A percentile compares a stretch with the other conserved stretches of the same genome.
phyloP scores from a whole-genome alignment of 2,797 vertebrate genomes.

The Melopsittacus undulatus region DNA sequence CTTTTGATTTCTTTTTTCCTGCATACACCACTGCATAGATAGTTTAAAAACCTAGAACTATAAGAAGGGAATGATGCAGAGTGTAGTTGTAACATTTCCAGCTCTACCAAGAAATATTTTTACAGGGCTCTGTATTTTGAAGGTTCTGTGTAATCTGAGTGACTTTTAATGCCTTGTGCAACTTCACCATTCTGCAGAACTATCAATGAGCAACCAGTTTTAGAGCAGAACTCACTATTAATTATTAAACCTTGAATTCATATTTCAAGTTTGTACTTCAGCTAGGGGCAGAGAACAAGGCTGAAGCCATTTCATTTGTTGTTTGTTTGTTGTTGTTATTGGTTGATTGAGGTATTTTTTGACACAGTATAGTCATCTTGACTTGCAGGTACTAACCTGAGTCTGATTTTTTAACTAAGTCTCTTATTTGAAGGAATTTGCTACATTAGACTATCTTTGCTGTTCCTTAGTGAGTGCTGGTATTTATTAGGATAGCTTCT shows the following conservation, averaged over 20 bases:
- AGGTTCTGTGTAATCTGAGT: neutral
- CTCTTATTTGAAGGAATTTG: neutral
- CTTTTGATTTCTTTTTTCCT: neutral
- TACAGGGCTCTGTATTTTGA: neutral
- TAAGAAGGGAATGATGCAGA: neutral
- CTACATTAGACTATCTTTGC: neutral
- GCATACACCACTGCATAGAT: neutral
- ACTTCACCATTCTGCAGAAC: neutral
- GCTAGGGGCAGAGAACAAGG: neutral
- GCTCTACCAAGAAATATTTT: neutral
- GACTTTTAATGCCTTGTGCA: neutral
- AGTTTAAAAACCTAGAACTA: neutral
- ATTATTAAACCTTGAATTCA: neutral
- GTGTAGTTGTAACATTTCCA: neutral
- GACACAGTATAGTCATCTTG: neutral
- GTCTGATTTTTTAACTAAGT: neutral
- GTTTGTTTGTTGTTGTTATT: neutral
- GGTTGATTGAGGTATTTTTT: fast-evolving
- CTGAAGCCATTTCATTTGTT: fast-evolving
- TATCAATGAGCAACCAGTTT: neutral
- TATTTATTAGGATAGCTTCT: neutral
- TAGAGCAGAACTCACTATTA: neutral
- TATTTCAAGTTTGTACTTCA: neutral
- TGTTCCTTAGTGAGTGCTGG: neutral
- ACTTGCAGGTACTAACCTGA: neutral